Conservation (phyloP, 2,113 vertebrate genomes). For the Oncorhynchus clarkii region DNA sequence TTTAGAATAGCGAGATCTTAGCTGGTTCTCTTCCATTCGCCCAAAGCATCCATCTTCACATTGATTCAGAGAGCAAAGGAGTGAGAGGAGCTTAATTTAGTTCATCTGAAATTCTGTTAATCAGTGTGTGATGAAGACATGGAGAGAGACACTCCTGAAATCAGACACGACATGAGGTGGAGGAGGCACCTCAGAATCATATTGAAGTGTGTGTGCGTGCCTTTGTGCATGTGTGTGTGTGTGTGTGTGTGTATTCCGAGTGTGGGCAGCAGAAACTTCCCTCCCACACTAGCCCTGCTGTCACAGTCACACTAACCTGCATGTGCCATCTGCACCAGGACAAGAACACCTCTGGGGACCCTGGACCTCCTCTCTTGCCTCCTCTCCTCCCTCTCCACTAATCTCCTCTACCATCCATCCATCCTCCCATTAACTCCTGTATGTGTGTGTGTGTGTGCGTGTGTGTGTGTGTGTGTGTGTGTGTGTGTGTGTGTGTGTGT, state of each 20-base stretch:
- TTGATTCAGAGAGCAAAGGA: not conserved
- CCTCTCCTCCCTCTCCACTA: conserved; percentile 20
- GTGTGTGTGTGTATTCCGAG: not conserved
- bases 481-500: not conserved
- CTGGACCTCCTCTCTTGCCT: not conserved
- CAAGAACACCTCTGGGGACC: conserved; percentile 24
- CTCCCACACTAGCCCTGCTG: conserved; percentile 5
- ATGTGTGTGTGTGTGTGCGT: not conserved
- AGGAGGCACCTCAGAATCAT: not conserved
- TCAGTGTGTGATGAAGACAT: not conserved
- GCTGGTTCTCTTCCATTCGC: not conserved
- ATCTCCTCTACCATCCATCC: conserved; percentile 1
- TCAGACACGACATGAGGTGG: not conserved
- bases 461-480: not conserved
- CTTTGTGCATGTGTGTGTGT: not conserved
- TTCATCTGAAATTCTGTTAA: not conserved
- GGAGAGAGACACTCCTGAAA: conserved; percentile 1
- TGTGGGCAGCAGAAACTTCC: not conserved
- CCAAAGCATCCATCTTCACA: not conserved
- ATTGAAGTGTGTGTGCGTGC: not conserved
- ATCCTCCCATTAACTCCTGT: conserved; percentile 4
- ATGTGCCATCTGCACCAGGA: conserved; percentile 41
- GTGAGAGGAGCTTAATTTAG: not conserved
- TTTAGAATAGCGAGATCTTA: no score
- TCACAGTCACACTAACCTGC: conserved; percentile 9